phyloP scores from a whole-genome alignment of 2,113 vertebrate genomes.

The Pandion haliaetus region DNA sequence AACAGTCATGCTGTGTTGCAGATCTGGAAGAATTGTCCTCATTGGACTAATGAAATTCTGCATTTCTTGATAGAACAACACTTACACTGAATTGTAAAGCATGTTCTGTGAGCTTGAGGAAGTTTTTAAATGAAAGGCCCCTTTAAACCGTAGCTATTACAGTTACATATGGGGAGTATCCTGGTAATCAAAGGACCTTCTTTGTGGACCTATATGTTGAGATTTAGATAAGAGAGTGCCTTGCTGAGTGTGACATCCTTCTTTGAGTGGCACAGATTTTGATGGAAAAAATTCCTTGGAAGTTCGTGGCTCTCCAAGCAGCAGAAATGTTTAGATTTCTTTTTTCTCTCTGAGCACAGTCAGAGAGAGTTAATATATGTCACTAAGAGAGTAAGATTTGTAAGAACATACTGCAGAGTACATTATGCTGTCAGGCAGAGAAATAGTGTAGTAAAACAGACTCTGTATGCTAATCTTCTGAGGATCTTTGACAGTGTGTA shows the following conservation, averaged over 20 bases:
- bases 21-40: background rate
- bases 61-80: background rate
- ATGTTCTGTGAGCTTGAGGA: rapidly evolving
- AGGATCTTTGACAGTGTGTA: background rate
- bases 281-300: background rate
- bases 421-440: background rate
- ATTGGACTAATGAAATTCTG: background rate
- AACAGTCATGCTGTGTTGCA: background rate
- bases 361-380: background rate
- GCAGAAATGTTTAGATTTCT: background rate
- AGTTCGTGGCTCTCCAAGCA: background rate
- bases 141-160: background rate
- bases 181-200: background rate
- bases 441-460: background rate
- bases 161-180: background rate
- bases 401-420: background rate
- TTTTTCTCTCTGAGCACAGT: background rate
- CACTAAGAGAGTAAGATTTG: background rate
- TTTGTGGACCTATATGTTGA: background rate
- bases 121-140: background rate
- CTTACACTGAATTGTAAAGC: background rate
- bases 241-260: background rate
- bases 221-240: background rate
- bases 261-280: background rate
- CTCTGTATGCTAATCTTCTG: background rate